Base-by-base conservation (phyloP, 2,888 invertebrate genomes). In the Cyaniris semiargus region DNA sequence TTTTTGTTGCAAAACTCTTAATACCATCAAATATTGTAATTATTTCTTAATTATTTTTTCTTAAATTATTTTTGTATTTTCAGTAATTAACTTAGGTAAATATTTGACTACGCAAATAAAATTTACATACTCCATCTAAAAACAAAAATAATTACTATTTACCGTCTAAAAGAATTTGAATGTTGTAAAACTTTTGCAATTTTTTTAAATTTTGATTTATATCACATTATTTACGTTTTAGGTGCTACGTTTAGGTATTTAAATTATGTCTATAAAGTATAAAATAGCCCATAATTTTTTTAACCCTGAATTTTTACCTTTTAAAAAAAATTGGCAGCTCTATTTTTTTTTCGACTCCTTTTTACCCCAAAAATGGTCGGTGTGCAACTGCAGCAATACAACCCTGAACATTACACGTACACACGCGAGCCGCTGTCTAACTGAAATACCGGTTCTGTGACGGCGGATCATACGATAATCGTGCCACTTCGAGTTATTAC, bases 391-490 rank as follows among this genome's bases (percentile, higher is more conserved):
- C 44, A 53, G n/a, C 23, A 34, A 44, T 34, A 38, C 72, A 77
- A 34, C 71, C 71, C 72, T 72, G 72, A 72, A 77, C 58, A 72
- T 60, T 56, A 72, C 53, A 56, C 72, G 77, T 48, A 31, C 31
- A 56, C 48, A 34, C 56, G 56, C 21, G 58, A 53, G 53, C 23
- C 70, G 53, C 38, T 4, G 72, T 80, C 79, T 81, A 80, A 81
- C 78, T 79, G 79, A 79, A 82, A 83, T 82, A 84, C 82, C 82
- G 82, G 81, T 82, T 80, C 78, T 60, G 77, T 60, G 78, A 74
- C 76, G 34, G 78, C 75, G 77, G 80, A 80, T 91, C 91, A 86
- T 89, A 89, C 86, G 89, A 91, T 83, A 81, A 84, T 89, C 89
- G 84, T 83, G 86, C 88, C 90, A 90, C 86, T 84, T 85, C 83